phyloP scores from a whole-genome alignment of 2,888 invertebrate species.

The Diarsia mendica region DNA sequence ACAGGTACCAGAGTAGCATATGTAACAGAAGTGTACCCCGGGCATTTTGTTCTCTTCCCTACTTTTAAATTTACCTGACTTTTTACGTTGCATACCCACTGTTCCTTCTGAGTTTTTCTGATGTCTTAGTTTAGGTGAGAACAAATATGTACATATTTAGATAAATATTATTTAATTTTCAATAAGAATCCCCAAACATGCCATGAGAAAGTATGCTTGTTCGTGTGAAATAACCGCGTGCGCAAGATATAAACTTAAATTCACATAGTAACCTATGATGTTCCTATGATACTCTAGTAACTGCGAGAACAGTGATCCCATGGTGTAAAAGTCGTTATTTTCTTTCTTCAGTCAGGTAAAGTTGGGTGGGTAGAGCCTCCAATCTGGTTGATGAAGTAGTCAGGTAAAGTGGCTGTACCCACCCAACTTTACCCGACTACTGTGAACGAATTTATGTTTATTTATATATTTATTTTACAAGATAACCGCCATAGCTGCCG shows the following conservation, averaged over 20 bases:
- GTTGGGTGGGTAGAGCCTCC: neutral
- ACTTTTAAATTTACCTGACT: conserved; percentile 7
- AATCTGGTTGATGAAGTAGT: too few species aligned
- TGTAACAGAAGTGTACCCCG: neutral
- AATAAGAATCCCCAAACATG: neutral
- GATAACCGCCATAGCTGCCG: too few species aligned
- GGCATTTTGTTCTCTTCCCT: neutral
- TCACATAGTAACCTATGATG: neutral
- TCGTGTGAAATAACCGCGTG: conserved; percentile 1
- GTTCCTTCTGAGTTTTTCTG: conserved; percentile 7
- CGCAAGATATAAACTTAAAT: neutral
- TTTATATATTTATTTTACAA: too few species aligned
- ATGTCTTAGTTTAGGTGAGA: conserved; percentile 10
- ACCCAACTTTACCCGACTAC: too few species aligned
- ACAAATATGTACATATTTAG: neutral
- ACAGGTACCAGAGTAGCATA: conserved; percentile 26
- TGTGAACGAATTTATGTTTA: too few species aligned
- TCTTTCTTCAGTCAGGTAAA: neutral
- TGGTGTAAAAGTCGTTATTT: neutral
- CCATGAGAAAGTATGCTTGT: neutral
- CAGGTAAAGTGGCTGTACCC: too few species aligned
- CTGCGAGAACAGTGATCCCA: neutral
- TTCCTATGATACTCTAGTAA: conserved; percentile 12
- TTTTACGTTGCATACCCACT: neutral
- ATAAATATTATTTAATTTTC: neutral